These are phyloP conservation scores for Muscicapa adusta DNA, from an alignment of 2,113 vertebrate genomes.

Conservation along the genomic window DNA sequence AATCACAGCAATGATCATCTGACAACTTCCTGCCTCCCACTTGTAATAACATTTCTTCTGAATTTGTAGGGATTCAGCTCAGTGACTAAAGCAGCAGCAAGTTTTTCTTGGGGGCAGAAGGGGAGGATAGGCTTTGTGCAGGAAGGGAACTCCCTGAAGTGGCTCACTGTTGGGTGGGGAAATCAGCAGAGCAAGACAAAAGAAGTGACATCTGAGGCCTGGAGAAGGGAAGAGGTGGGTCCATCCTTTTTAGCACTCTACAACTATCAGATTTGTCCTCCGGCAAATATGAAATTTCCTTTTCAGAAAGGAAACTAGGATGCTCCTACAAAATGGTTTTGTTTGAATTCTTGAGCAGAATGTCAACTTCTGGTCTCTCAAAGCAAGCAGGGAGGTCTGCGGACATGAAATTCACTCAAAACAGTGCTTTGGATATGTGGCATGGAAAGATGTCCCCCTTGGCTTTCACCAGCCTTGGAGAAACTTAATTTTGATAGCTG, in stretches of 20 bases:
- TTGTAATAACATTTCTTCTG: background rate
- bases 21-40: background rate
- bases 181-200: background rate
- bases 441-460: background rate
- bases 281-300: background rate
- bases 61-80: background rate
- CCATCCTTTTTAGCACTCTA: background rate
- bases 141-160: conserved; percentile 12
- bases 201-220: background rate
- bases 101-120: background rate
- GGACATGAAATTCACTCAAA: background rate
- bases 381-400: background rate
- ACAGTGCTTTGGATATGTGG: background rate
- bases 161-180: background rate
- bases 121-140: background rate
- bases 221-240: background rate
- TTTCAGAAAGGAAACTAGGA: background rate
- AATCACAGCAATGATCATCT: background rate
- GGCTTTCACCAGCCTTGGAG: background rate
- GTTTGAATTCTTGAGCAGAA: background rate
- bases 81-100: background rate
- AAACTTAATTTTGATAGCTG: background rate
- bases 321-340: background rate
- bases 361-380: background rate
- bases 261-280: background rate